Percentiles rank a stretch among this genome's conserved stretches.
These are phyloP conservation scores for Xestia ashworthii DNA, from an alignment of 2,888 invertebrate genomes.

Conservation along the genomic window DNA sequence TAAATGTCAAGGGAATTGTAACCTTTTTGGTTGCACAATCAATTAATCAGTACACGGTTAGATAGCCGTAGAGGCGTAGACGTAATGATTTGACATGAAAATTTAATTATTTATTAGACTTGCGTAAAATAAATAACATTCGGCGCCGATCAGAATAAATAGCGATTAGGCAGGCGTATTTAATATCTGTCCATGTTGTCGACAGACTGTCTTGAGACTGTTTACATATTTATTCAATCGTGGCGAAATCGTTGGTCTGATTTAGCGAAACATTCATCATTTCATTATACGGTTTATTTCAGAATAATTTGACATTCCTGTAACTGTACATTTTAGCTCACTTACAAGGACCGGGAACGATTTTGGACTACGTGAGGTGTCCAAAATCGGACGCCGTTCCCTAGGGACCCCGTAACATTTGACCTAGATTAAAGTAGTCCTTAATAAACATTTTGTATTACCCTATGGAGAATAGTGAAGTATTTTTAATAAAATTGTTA, in stretches of 20 bases:
- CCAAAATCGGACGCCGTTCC: slow-evolving; percentile 17
- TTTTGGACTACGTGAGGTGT: neutral
- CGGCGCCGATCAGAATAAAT: slow-evolving; percentile 23
- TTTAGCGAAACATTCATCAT: slow-evolving; percentile 35
- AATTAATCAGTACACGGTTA: slow-evolving; percentile 47
- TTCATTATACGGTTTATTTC: slow-evolving; percentile 8
- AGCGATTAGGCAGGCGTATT: slow-evolving; percentile 30
- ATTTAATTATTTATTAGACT: slow-evolving; percentile 27
- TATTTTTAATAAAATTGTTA: slow-evolving; percentile 47
- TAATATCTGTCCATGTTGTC: slow-evolving; percentile 42
- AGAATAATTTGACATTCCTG: slow-evolving; percentile 1
- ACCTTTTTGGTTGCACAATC: slow-evolving; percentile 61
- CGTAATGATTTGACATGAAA: slow-evolving; percentile 36
- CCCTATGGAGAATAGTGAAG: slow-evolving; percentile 19
- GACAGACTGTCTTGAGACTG: no score
- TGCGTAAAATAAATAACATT: slow-evolving; percentile 36
- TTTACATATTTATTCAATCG: slow-evolving; percentile 32
- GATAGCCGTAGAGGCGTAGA: slow-evolving; percentile 19
- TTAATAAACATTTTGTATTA: slow-evolving; percentile 38
- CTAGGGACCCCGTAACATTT: slow-evolving; percentile 13
- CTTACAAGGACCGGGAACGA: neutral
- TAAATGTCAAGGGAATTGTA: slow-evolving; percentile 67
- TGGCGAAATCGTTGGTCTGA: slow-evolving; percentile 17
- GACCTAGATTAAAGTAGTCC: slow-evolving; percentile 27
- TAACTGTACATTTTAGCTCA: neutral